Base-by-base conservation (phyloP, 2,888 invertebrate genomes). In the Oxystoma pomonae region DNA sequence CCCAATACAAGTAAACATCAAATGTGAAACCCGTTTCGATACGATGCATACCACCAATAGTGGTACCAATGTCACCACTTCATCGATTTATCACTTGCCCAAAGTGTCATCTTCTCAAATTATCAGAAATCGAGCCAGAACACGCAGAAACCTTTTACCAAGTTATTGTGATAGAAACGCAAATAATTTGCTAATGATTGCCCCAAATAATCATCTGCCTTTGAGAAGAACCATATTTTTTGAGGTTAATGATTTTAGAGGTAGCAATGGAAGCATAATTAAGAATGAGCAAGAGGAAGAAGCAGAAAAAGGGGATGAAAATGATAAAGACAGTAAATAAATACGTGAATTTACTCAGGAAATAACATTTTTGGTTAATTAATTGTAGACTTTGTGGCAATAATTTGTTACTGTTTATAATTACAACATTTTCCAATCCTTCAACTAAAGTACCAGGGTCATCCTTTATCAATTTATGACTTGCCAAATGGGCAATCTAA, bases 121-220 rank as follows among this genome's bases (percentile, higher is more conserved):
- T 35, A 7, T 76, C 20, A 69, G 78, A 20, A 75, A 75, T 67
- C 72, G 80, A 59, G 77, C 78, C 0, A 73, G 79, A 59, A 65
- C 77, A 20, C 69, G 79, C 18, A 70, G 80, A 53, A 78, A 76
- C 57, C 71, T 75, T n/a, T 20, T 9, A 9, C 66, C 67, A 16
- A 72, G 76, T 17, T 65, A 83, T 58, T 82, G 86, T 62, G 88
- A 88, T 70, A 81, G 85, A 20, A 88, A 88, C 71, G 86, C 87
- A 0, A 88, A 88, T 72, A 87, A 88, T 72, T 73, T 89, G 64
- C 70, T 89, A 63, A 89, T 89, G 87, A 88, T 89, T 12, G 87
- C 87, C 0, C 87, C 88, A 0, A 81, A 79, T 62, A 79, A 78
- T 68, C 79, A 80, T 63, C 60, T 78, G 20, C 76, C 77, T 1